These are phyloP conservation scores for Heterotilapia buettikoferi DNA, from an alignment of 2,113 vertebrate genomes.

Conservation along the genomic window DNA sequence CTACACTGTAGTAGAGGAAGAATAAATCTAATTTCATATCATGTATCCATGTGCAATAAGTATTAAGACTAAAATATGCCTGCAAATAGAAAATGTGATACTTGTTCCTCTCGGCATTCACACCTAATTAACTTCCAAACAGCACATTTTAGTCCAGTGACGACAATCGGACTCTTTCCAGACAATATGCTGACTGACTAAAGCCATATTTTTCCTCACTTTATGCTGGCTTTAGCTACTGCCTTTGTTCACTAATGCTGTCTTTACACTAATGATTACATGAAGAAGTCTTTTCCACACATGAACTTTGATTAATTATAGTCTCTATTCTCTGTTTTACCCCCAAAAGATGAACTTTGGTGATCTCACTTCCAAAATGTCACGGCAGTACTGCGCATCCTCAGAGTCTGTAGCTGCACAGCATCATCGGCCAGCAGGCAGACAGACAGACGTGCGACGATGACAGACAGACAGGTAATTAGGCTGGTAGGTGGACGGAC, in stretches of 20 bases:
- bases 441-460: not conserved
- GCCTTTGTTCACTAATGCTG: not conserved
- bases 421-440: slow-evolving; percentile 14
- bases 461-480: slow-evolving; percentile 4
- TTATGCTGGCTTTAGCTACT: not conserved
- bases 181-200: slow-evolving; percentile 14
- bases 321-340: not conserved
- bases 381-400: slow-evolving; percentile 51
- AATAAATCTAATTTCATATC: not conserved
- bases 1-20: not conserved
- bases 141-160: not conserved
- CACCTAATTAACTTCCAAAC: slow-evolving; percentile 34
- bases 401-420: slow-evolving; percentile 22
- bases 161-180: not conserved
- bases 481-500: not conserved
- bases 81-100: slow-evolving; percentile 7
- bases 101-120: slow-evolving; percentile 21
- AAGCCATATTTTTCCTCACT: slow-evolving; percentile 5
- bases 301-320: slow-evolving; percentile 14
- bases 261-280: not conserved
- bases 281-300: not conserved
- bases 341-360: slow-evolving; percentile 25
- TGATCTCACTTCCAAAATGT: slow-evolving; percentile 65
- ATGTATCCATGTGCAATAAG: not conserved
- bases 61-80: not conserved